These are phyloP conservation scores for Drosophila cardini DNA, from an alignment of 1,140 invertebrate species.

Conservation along the genomic window DNA sequence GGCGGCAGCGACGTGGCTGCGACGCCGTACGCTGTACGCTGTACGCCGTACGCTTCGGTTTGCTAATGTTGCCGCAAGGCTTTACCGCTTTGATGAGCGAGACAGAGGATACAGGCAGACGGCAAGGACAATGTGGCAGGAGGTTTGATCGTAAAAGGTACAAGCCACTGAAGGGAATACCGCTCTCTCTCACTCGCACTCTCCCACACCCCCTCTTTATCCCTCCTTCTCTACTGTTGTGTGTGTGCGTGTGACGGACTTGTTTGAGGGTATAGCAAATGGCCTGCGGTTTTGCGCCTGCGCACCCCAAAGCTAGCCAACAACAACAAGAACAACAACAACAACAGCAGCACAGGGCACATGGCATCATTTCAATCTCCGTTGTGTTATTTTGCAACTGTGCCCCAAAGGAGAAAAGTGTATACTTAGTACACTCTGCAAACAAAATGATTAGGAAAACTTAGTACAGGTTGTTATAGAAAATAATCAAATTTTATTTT, in stretches of 20 bases:
- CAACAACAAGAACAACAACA: too few species aligned
- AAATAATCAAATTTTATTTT: too few species aligned
- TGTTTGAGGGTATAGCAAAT: conserved; percentile 42
- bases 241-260: conserved; percentile 24
- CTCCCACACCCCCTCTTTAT: conserved; percentile 10
- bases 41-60: conserved; percentile 70
- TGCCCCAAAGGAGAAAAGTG: conserved; percentile 25
- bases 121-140: conserved; percentile 47
- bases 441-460: conserved; percentile 7
- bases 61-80: conserved; percentile 76
- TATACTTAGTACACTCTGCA: conserved; percentile 21
- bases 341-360: conserved; percentile 22
- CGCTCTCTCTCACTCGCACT: conserved; percentile 18
- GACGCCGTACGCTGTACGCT: conserved; percentile 44
- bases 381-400: conserved; percentile 64
- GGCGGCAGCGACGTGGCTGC: conserved; percentile 29
- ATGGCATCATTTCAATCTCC: conserved; percentile 64
- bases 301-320: conserved; percentile 40
- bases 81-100: conserved; percentile 80
- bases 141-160: conserved; percentile 64
- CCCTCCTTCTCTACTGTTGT: background rate
- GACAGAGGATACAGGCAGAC: conserved; percentile 33
- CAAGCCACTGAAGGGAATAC: conserved; percentile 30
- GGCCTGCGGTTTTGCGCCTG: conserved; percentile 70
- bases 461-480: too few species aligned